These are phyloP conservation scores for Gisinianus flammeolus DNA, from an alignment of 2,888 invertebrate genomes.

Conservation along the genomic window DNA sequence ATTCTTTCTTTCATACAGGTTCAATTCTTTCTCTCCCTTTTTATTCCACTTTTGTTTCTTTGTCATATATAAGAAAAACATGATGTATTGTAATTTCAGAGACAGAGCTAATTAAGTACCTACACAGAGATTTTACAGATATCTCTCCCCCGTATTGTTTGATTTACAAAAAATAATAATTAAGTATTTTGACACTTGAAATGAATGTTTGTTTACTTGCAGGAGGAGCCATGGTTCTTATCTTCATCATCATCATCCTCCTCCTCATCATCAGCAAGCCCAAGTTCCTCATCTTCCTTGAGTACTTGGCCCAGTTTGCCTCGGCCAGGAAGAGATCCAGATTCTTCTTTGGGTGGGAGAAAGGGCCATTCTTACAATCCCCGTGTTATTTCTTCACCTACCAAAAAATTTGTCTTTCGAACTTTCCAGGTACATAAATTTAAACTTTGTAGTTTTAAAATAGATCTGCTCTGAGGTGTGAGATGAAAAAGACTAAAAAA, in stretches of 20 bases:
- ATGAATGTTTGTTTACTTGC: neutral
- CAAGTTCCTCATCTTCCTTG: neutral
- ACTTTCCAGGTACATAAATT: slow-evolving; percentile 15
- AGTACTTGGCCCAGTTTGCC: neutral
- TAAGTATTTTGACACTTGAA: too few relatives aligned
- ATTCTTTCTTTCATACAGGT: neutral
- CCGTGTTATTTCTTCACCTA: slow-evolving; percentile 4
- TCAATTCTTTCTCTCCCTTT: too few relatives aligned
- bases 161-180: too few relatives aligned
- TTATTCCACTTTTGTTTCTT: too few relatives aligned
- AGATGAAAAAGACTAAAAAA: too few relatives aligned
- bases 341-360: neutral
- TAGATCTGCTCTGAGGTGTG: too few relatives aligned
- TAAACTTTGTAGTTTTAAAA: too few relatives aligned
- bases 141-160: too few relatives aligned
- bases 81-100: too few relatives aligned
- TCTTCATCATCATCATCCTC: neutral
- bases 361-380: slow-evolving; percentile 2
- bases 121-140: too few relatives aligned
- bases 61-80: too few relatives aligned
- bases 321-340: neutral
- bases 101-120: too few relatives aligned
- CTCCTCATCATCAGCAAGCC: neutral
- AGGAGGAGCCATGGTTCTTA: slow-evolving; percentile 11
- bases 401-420: slow-evolving; percentile 10